These are phyloP conservation scores for Psammodynastes pulverulentus DNA, from an alignment of 2,113 vertebrate genomes.

Conservation along the genomic window DNA sequence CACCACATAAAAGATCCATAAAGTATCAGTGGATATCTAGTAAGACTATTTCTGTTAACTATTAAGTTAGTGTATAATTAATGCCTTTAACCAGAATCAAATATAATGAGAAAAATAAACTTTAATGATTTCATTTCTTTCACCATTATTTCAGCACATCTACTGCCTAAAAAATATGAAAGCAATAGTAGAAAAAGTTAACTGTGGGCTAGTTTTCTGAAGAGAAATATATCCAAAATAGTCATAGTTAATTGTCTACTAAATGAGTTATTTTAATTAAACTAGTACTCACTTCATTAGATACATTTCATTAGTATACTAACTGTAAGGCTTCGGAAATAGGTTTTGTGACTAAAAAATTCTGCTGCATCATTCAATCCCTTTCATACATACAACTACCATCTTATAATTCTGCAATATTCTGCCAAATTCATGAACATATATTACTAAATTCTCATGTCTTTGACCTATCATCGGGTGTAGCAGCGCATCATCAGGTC, in stretches of 20 bases:
- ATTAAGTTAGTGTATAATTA: background rate
- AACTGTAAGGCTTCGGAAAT: constrained; percentile 6
- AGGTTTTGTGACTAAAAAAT: background rate
- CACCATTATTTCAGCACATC: background rate
- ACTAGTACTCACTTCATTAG: background rate
- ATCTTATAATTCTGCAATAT: background rate
- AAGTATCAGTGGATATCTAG: background rate
- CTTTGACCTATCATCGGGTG: background rate
- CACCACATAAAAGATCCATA: background rate
- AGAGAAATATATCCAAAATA: background rate
- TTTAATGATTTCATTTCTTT: background rate
- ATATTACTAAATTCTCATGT: background rate
- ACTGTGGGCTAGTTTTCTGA: background rate
- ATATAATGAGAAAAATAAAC: background rate
- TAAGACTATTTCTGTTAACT: background rate
- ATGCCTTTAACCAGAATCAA: background rate
- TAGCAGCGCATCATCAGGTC: background rate
- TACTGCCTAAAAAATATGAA: background rate
- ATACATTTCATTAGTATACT: background rate
- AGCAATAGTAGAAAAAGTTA: background rate
- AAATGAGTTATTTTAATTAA: background rate
- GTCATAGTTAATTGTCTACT: background rate
- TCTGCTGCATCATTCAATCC: constrained; percentile 5
- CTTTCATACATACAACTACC: background rate
- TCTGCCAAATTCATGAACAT: background rate